These are phyloP conservation scores for Heliconius melpomene DNA, from an alignment of 1,140 invertebrate species.

Conservation along the genomic window DNA sequence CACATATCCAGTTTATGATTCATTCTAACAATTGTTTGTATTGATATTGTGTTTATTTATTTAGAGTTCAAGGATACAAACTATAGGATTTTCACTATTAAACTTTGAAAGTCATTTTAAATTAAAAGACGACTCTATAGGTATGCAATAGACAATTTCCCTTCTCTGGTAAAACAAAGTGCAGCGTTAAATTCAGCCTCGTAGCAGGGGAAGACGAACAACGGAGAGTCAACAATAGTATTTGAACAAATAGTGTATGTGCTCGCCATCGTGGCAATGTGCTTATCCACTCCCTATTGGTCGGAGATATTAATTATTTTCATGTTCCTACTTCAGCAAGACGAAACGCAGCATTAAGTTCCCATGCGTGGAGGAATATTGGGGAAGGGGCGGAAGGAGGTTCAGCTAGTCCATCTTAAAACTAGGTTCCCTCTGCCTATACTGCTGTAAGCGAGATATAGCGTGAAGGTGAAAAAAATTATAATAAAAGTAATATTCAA, in stretches of 20 bases:
- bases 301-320: too few species aligned
- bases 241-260: too few species aligned
- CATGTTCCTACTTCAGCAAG: too few species aligned
- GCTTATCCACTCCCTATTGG: too few species aligned
- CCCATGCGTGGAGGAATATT: too few species aligned
- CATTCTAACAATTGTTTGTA: neutral
- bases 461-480: neutral
- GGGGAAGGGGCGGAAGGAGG: too few species aligned
- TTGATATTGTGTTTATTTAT: neutral
- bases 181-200: neutral
- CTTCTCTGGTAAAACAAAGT: neutral
- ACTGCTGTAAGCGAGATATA: neutral
- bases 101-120: too few species aligned
- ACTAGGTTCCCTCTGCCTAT: neutral
- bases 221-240: neutral
- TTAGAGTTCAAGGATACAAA: neutral
- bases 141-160: too few species aligned
- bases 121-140: too few species aligned
- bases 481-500: neutral
- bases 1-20: neutral
- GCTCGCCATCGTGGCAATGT: too few species aligned
- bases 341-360: too few species aligned
- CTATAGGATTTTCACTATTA: neutral
- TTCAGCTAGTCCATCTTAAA: too few species aligned
- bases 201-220: neutral